phyloP scores from a whole-genome alignment of 2,113 vertebrate genomes.

The Ptychochromis oligacanthus region DNA sequence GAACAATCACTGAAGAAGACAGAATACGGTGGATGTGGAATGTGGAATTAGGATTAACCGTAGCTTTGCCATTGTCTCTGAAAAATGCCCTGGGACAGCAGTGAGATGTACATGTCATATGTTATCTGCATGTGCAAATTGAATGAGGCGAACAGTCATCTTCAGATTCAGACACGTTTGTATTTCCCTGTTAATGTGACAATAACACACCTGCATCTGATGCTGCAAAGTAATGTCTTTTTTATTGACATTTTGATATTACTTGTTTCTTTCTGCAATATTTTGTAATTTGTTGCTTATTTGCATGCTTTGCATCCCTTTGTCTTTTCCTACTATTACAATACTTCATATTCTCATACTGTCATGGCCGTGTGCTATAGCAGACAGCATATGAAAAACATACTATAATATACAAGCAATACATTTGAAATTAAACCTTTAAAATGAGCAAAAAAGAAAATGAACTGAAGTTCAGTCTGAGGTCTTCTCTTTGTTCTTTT shows the following conservation, averaged over 20 bases:
- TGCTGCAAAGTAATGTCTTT: neutral
- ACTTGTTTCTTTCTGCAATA: neutral
- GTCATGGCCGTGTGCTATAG: neutral
- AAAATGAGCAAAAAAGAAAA: neutral
- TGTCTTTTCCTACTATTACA: neutral
- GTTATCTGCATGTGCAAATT: constrained; percentile 54
- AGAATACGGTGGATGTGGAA: neutral
- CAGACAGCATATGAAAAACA: neutral
- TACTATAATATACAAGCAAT: neutral
- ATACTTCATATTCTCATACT: neutral
- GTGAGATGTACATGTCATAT: constrained; percentile 35
- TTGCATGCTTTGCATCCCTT: neutral
- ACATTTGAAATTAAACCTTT: neutral
- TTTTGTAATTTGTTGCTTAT: constrained; percentile 8
- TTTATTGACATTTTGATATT: constrained; percentile 14
- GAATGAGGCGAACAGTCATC: constrained; percentile 15
- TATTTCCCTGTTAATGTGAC: constrained; percentile 10
- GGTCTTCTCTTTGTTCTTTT: too few relatives aligned
- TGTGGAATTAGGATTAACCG: constrained; percentile 12
- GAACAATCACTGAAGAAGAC: constrained; percentile 5
- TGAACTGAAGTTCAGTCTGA: too few relatives aligned
- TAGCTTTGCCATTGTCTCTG: neutral
- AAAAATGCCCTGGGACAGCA: constrained; percentile 29
- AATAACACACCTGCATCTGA: neutral
- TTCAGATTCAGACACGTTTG: neutral